phyloP scores from a whole-genome alignment of 2,888 invertebrate species.

The Machimus rusticus region DNA sequence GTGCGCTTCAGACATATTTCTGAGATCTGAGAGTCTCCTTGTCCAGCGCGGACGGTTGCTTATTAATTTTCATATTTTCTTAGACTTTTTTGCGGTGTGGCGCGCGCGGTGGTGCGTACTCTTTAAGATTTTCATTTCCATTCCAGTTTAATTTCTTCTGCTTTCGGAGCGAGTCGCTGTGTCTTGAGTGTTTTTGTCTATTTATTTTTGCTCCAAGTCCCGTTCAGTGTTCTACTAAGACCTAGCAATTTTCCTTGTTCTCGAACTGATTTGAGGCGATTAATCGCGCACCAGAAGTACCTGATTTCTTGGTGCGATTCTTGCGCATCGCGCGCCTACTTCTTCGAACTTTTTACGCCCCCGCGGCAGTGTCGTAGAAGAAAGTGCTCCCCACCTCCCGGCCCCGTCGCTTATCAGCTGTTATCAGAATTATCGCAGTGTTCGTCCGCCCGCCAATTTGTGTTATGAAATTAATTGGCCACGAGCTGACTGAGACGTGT shows the following conservation, averaged over 20 bases:
- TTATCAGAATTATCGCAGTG: neutral
- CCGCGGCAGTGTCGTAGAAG: neutral
- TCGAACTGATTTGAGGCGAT: slow-evolving; percentile 8
- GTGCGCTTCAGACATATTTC: neutral
- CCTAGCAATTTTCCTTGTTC: neutral
- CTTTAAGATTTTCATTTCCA: neutral
- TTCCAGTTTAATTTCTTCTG: slow-evolving; percentile 18
- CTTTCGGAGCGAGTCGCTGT: neutral
- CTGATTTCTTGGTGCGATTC: neutral
- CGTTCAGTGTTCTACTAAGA: slow-evolving; percentile 25
- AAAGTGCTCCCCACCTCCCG: neutral
- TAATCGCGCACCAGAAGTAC: neutral
- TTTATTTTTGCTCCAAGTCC: slow-evolving; percentile 26
- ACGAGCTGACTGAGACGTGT: neutral
- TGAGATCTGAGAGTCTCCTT: neutral
- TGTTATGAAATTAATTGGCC: neutral
- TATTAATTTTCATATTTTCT: slow-evolving; percentile 16
- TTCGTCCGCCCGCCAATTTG: neutral
- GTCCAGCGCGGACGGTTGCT: neutral
- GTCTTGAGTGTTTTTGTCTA: neutral
- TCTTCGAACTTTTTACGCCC: neutral
- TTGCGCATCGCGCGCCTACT: neutral
- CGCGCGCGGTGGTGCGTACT: neutral
- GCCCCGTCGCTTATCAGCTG: neutral
- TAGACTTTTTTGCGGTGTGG: slow-evolving; percentile 2